Conservation (phyloP, 2,888 invertebrate genomes). For the Serrognathus titanus region DNA sequence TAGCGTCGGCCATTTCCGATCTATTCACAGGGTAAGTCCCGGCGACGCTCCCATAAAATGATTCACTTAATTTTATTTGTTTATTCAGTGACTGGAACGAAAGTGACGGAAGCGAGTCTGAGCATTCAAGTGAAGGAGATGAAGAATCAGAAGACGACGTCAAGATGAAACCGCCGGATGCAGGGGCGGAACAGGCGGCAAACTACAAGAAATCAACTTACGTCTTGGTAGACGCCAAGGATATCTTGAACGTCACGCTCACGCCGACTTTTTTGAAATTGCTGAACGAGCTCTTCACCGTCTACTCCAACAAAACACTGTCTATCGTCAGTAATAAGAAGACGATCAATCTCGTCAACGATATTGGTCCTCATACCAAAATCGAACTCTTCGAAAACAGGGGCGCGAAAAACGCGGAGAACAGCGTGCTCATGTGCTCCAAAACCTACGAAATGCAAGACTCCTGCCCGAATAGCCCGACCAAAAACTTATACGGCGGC, state of each 20-base stretch:
- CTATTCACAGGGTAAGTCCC: slow-evolving; percentile 66
- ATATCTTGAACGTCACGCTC: slow-evolving; percentile 64
- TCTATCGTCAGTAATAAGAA: slow-evolving; percentile 44
- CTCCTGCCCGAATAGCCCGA: slow-evolving; percentile 61
- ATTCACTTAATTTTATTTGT: slow-evolving; percentile 2
- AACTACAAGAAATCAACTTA: slow-evolving; percentile 57
- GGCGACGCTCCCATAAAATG: slow-evolving; percentile 7
- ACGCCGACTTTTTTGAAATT: slow-evolving; percentile 62
- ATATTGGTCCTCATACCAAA: slow-evolving; percentile 61
- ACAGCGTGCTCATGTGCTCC: slow-evolving; percentile 50
- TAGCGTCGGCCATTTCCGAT: slow-evolving; percentile 70
- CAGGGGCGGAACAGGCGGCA: slow-evolving; percentile 13
- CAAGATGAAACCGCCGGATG: slow-evolving; percentile 24
- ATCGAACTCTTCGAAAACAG: slow-evolving; percentile 56
- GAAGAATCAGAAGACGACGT: slow-evolving; percentile 40
- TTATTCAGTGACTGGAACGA: slow-evolving; percentile 49
- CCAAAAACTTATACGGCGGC: slow-evolving; percentile 32
- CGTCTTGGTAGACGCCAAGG: slow-evolving; percentile 64
- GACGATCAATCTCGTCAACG: slow-evolving; percentile 57
- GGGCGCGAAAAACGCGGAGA: slow-evolving; percentile 50
- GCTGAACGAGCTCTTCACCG: slow-evolving; percentile 46
- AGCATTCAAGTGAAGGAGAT: slow-evolving; percentile 56
- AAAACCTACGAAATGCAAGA: slow-evolving; percentile 61
- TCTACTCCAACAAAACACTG: slow-evolving; percentile 46
- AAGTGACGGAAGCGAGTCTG: slow-evolving; percentile 46